Conservation (phyloP, 2,888 invertebrate genomes). For the Opisthograptis luteolata region DNA sequence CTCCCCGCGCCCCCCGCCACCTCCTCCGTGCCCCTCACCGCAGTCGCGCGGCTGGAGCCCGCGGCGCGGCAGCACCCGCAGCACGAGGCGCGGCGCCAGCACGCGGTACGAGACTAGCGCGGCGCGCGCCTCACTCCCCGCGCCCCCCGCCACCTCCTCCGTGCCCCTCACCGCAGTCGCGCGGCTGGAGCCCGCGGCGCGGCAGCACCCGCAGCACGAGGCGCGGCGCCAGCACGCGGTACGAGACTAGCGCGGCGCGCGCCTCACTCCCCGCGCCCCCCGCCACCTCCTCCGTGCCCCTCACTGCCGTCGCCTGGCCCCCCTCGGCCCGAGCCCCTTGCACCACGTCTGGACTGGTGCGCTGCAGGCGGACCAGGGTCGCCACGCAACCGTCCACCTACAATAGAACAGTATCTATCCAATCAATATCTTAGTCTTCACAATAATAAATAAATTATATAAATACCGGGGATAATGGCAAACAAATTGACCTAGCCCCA, state of each 20-base stretch:
- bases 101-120: constrained; percentile 60
- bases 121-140: too few relatives aligned
- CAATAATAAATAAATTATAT: too few relatives aligned
- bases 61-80: constrained; percentile 52
- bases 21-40: constrained; percentile 26
- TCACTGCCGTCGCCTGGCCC: constrained; percentile 34
- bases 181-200: constrained; percentile 43
- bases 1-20: too few relatives aligned
- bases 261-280: constrained; percentile 38
- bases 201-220: constrained; percentile 51
- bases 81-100: constrained; percentile 57
- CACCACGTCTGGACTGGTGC: constrained; percentile 39
- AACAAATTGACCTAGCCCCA: too few relatives aligned
- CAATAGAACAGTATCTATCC: neutral
- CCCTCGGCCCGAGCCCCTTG: constrained; percentile 9
- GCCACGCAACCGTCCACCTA: constrained; percentile 62
- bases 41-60: constrained; percentile 37
- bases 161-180: constrained; percentile 32
- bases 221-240: constrained; percentile 65
- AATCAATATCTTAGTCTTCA: neutral
- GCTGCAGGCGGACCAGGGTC: constrained; percentile 50
- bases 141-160: too few relatives aligned
- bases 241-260: constrained; percentile 55
- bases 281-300: constrained; percentile 43
- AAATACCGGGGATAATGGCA: too few relatives aligned